Evolutionary conservation across 2,113 vertebrate genomes (phyloP), one percentile per base, ranked within the genome.

Genomic region (Chamaea fasciata): DNA sequence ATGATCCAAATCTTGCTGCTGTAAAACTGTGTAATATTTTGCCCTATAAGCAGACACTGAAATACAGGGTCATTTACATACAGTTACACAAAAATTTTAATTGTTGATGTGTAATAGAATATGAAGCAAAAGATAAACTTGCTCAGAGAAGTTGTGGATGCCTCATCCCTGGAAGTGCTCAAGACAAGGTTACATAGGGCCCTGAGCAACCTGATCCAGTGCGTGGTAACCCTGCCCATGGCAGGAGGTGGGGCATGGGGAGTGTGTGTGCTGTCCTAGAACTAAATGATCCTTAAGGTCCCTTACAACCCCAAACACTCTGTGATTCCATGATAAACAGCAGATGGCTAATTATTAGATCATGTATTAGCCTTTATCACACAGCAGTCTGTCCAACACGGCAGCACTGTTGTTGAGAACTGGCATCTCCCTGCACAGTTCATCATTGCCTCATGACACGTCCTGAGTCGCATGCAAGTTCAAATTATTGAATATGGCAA

Each of bases 221-320:
- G 53, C 0, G 0, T 14, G 33, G 23, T 44, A 68, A 14, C 21
- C 31, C 26, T 44, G 27, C 6, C 17, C 49, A 30, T 7, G 5
- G 69, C 39, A 53, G 39, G n/a, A 68, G 11, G 17, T 35, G 24
- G 11, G 9, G 11, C 63, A 30, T 2, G 5, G 30, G 17, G 6
- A 46, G 1, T 22, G 20, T 30, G 23, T 52, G 53, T 7, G 19
- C 7, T 60, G 39, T n/a, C 11, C 5, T 67, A 20, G 30, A 75
- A 53, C 6, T 6, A 53, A 60, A 47, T 15, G 24, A 53, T 47
- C 14, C 31, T 62, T 31, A 62, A 68, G 20, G n/a, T 53, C 53
- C 24, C 15, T 75, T 68, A n/a, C 39, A 60, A 39, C 7, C 9
- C 39, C 18, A 67, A 13, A 6, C 39, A 75, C 24, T 60, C 62